These are phyloP conservation scores for Pachycephala philippinensis DNA, from an alignment of 2,113 vertebrate species.

Conservation along the genomic window DNA sequence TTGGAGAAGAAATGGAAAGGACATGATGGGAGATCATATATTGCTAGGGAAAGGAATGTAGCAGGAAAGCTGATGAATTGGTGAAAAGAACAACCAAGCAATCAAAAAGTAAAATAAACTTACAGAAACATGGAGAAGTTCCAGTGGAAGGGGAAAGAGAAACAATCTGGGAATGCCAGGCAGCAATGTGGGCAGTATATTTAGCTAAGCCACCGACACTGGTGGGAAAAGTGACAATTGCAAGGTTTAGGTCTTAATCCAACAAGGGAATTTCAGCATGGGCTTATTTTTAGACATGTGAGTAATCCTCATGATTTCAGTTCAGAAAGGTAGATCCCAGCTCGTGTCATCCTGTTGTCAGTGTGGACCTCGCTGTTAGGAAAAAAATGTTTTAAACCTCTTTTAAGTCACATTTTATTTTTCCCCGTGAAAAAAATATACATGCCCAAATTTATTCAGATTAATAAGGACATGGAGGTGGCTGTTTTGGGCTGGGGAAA, in stretches of 20 bases:
- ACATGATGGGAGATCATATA: not conserved
- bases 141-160: not conserved
- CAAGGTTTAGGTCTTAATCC: conserved; percentile 1
- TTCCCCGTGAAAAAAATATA: not conserved
- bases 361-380: not conserved
- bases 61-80: not conserved
- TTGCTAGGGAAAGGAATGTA: not conserved
- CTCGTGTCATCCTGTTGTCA: not conserved
- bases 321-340: not conserved
- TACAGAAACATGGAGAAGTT: not conserved
- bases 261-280: not conserved
- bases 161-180: not conserved
- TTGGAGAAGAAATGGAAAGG: not conserved
- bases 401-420: not conserved
- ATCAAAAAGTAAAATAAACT: conserved; percentile 1
- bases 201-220: conserved; percentile 3
- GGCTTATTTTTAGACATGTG: conserved; percentile 6
- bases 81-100: not conserved
- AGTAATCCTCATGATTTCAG: not conserved
- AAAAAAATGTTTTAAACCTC: not conserved
- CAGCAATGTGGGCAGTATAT: not conserved
- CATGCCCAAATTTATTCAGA: not conserved
- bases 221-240: conserved; percentile 20
- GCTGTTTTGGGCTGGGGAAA: not conserved
- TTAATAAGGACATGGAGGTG: not conserved